Conservation (phyloP, 2,797 vertebrate species). For the Phrynocephalus guinanensis region DNA sequence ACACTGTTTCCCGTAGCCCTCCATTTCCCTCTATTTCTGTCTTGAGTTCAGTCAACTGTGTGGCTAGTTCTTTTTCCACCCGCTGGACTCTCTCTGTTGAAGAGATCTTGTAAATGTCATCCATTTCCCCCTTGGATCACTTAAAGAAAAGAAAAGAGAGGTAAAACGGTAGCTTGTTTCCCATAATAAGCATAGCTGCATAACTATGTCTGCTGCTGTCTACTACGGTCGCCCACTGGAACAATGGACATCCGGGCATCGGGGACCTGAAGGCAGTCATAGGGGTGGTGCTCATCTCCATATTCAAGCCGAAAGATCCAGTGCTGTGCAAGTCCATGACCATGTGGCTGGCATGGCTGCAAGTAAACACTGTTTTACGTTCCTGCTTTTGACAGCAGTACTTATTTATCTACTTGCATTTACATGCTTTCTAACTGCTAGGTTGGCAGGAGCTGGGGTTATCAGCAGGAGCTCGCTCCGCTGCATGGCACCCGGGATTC, state of each 20-base stretch:
- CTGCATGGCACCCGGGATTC: too few species aligned
- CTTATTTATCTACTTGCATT: too few species aligned
- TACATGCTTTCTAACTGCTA: too few species aligned
- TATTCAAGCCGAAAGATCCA: too few species aligned
- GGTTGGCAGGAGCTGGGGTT: too few species aligned
- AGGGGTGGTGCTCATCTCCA: too few species aligned
- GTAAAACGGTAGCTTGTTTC: constrained; percentile 4
- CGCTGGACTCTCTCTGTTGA: constrained; percentile 78
- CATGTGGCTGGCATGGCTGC: too few species aligned
- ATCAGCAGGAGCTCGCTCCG: too few species aligned
- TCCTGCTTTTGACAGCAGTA: too few species aligned
- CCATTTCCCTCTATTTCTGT: constrained; percentile 74
- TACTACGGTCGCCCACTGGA: background rate
- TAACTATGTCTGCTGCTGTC: background rate
- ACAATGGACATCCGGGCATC: background rate
- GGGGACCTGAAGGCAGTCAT: background rate
- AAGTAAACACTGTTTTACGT: too few species aligned
- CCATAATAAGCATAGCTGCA: background rate
- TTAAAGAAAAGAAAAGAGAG: background rate
- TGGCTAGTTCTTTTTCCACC: constrained; percentile 79
- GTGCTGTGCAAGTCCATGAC: too few species aligned
- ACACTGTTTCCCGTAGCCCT: constrained; percentile 39
- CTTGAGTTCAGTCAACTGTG: constrained; percentile 75
- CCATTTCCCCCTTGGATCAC: constrained; percentile 61
- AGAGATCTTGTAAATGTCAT: constrained; percentile 72